A percentile compares a stretch with the other conserved stretches of the same genome.
These are phyloP conservation scores for Tinea semifulvella DNA, from an alignment of 2,888 invertebrate species.

Conservation along the genomic window DNA sequence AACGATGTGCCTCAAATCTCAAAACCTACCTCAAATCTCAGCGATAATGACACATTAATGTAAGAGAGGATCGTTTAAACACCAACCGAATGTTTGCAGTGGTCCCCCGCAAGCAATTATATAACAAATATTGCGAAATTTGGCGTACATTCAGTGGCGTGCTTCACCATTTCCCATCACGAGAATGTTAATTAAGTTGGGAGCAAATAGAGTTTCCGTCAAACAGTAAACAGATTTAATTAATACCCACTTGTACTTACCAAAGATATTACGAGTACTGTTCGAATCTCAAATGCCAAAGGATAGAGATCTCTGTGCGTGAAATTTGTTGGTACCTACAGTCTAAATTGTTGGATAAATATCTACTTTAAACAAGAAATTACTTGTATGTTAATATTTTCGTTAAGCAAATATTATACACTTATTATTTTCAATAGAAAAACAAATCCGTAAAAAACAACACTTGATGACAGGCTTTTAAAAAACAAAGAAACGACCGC, in stretches of 20 bases:
- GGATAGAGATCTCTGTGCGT: neutral
- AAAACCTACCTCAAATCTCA: conserved; percentile 1
- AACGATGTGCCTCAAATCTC: too few relatives aligned
- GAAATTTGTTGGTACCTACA: too few relatives aligned
- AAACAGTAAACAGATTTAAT: conserved; percentile 58
- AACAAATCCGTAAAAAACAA: too few relatives aligned
- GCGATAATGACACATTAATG: conserved; percentile 4
- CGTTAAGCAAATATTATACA: too few relatives aligned
- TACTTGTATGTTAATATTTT: too few relatives aligned
- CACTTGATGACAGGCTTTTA: too few relatives aligned
- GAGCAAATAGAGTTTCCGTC: conserved; percentile 45
- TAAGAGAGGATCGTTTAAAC: conserved; percentile 4
- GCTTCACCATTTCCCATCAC: conserved; percentile 14
- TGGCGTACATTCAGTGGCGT: conserved; percentile 11
- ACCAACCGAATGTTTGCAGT: conserved; percentile 8
- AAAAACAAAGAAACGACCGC: too few relatives aligned
- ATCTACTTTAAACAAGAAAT: too few relatives aligned
- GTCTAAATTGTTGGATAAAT: too few relatives aligned
- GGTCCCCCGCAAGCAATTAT: conserved; percentile 12
- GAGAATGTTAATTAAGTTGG: conserved; percentile 51
- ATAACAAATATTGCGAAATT: conserved; percentile 12
- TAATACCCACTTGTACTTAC: conserved; percentile 29
- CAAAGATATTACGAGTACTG: conserved; percentile 7
- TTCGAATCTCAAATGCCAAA: conserved; percentile 8
- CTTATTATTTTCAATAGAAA: too few relatives aligned